A percentile compares a stretch with the other conserved stretches of the same genome.
phyloP scores from a whole-genome alignment of 1,140 invertebrate genomes.

The Adelges cooleyi region DNA sequence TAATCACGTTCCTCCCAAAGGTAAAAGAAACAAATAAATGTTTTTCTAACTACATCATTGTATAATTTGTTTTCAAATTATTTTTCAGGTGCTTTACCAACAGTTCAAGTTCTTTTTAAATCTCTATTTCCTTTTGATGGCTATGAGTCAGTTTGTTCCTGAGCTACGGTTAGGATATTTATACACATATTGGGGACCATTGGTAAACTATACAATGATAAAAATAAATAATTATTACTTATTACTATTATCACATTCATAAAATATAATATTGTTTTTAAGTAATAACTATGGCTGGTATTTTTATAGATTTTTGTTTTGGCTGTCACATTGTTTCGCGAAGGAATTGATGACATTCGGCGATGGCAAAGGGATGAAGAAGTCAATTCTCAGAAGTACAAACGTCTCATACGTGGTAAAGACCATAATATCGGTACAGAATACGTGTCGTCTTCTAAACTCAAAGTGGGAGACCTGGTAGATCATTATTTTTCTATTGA shows the following conservation, averaged over 20 bases:
- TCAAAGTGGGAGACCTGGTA: conserved; percentile 68
- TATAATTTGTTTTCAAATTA: conserved; percentile 30
- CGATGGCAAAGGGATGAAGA: conserved; percentile 83
- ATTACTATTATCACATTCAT: not conserved
- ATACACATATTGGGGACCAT: conserved; percentile 97
- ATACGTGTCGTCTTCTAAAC: conserved; percentile 49
- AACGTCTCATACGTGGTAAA: conserved; percentile 48
- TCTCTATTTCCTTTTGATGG: conserved; percentile 97
- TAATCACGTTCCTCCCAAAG: conserved; percentile 93
- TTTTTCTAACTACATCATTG: conserved; percentile 7
- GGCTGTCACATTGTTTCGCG: conserved; percentile 86
- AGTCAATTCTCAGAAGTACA: conserved; percentile 85
- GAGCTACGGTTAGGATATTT: conserved; percentile 92
- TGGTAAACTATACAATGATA: conserved; percentile 46
- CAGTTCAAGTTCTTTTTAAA: conserved; percentile 99
- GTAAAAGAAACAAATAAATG: conserved; percentile 44
- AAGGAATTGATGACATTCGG: conserved; percentile 92
- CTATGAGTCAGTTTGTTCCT: conserved; percentile 92
- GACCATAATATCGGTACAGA: conserved; percentile 42
- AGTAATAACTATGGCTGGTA: not conserved
- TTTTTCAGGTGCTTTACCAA: conserved; percentile 75
- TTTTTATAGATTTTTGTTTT: conserved; percentile 77
- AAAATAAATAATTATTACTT: not conserved
- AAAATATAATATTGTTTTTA: not conserved
- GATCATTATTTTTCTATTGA: conserved; percentile 27